These are phyloP conservation scores for Megastigmus dorsalis DNA, from an alignment of 2,888 invertebrate genomes.

Conservation along the genomic window DNA sequence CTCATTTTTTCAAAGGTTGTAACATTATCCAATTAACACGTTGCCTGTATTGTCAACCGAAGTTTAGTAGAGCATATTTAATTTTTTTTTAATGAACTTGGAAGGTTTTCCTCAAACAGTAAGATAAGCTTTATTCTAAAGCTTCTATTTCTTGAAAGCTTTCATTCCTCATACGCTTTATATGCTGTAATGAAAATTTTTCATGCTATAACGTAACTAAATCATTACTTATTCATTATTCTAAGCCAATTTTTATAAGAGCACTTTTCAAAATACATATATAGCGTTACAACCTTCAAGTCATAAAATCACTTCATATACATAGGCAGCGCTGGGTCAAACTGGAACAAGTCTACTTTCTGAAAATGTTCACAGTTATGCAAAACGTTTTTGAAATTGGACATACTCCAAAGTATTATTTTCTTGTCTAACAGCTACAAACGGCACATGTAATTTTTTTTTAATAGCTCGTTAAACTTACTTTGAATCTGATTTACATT, in stretches of 20 bases:
- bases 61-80: no score
- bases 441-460: background rate
- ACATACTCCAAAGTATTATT: background rate
- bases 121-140: background rate
- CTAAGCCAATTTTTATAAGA: constrained; percentile 10
- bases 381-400: constrained; percentile 14
- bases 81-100: background rate
- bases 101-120: background rate
- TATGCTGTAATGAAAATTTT: background rate
- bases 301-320: background rate
- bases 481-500: background rate
- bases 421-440: background rate
- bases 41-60: background rate
- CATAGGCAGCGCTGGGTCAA: background rate
- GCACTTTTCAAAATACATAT: background rate
- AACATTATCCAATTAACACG: constrained; percentile 3
- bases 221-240: background rate
- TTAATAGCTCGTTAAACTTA: background rate
- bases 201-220: no score
- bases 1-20: constrained; percentile 1
- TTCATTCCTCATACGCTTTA: no score
- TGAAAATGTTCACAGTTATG: background rate
- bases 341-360: constrained; percentile 13
- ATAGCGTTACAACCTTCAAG: constrained; percentile 19
- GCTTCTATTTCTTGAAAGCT: no score